phyloP scores from a whole-genome alignment of 1,140 invertebrate genomes.

The Bombus impatiens region DNA sequence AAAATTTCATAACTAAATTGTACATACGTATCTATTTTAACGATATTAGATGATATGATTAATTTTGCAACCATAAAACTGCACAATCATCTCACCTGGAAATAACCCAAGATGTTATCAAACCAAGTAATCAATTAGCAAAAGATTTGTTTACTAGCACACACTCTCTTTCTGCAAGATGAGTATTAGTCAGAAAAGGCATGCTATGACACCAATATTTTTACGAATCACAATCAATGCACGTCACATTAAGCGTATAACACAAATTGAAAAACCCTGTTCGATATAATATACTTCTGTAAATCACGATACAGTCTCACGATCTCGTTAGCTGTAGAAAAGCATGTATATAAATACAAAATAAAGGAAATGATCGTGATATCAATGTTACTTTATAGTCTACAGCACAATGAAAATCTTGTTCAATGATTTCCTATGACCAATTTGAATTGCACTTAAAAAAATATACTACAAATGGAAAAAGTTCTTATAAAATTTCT shows the following conservation, averaged over 20 bases:
- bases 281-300: conserved; percentile 70
- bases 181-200: conserved; percentile 54
- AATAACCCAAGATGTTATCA: conserved; percentile 38
- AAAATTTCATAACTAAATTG: conserved; percentile 30
- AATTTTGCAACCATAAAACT: conserved; percentile 31
- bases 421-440: conserved; percentile 44
- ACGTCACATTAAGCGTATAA: conserved; percentile 67
- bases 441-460: conserved; percentile 67
- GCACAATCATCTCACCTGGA: conserved; percentile 28
- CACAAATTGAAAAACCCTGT: conserved; percentile 71
- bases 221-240: conserved; percentile 60
- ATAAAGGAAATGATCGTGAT: conserved; percentile 61
- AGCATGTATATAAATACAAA: conserved; percentile 62
- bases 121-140: conserved; percentile 45
- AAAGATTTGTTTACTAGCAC: conserved; percentile 31
- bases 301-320: conserved; percentile 68
- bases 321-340: conserved; percentile 67
- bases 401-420: conserved; percentile 44
- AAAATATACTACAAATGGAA: conserved; percentile 75
- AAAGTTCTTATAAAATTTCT: conserved; percentile 77
- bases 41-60: conserved; percentile 8
- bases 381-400: conserved; percentile 40
- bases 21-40: neutral
- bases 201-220: conserved; percentile 54
- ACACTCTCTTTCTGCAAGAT: conserved; percentile 19